Evolutionary conservation across 2,113 vertebrate genomes (phyloP), one percentile per base, ranked within the genome.

Genomic region (Dryoscopus gambensis): DNA sequence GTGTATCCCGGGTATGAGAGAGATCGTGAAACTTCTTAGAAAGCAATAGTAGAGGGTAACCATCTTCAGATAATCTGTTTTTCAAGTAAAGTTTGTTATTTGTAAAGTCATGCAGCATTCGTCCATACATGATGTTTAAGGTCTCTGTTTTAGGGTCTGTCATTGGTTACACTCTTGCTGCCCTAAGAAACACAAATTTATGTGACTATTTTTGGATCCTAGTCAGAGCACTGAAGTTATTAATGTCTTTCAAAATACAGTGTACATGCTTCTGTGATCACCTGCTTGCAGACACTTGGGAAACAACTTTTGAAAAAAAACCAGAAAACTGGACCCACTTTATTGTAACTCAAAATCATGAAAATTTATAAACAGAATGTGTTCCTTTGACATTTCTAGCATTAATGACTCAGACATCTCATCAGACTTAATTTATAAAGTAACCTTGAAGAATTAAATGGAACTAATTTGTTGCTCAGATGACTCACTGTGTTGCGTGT

Each of bases 361-460:
- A 21, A 78, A 81, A 68, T 64, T 55, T 84, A 47, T 93, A 42
- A 81, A 44, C 25, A 42, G n/a, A 44, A 13, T 70, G 11, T 42
- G 67, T 84, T 68, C 42, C 60, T 86, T 71, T 84, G 75, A 80
- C 0, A 0, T 86, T 85, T 80, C 59, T 89, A 53, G 71, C 27
- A 28, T 63, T 84, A 70, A 27, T 93, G 71, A 74, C 68, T 70
- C 35, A 25, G 68, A 46, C 21, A 23, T 92, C 68, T 85, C 39
- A 59, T 93, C 70, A 89, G 60, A 77, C 40, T 84, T 92, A 62
- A 87, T 93, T 93, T 86, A 24, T 91, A 56, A 84, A 83, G 39
- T 53, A 90, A 62, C 40, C 40, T 81, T 71, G 62, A 92, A 86
- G 64, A 90, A 95, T 79, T 93, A 87, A 92, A 82, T 83, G 52